Evolutionary conservation across 2,888 invertebrate species (phyloP), one percentile per base, ranked within the genome.

Genomic region (Tenodera sinensis): DNA sequence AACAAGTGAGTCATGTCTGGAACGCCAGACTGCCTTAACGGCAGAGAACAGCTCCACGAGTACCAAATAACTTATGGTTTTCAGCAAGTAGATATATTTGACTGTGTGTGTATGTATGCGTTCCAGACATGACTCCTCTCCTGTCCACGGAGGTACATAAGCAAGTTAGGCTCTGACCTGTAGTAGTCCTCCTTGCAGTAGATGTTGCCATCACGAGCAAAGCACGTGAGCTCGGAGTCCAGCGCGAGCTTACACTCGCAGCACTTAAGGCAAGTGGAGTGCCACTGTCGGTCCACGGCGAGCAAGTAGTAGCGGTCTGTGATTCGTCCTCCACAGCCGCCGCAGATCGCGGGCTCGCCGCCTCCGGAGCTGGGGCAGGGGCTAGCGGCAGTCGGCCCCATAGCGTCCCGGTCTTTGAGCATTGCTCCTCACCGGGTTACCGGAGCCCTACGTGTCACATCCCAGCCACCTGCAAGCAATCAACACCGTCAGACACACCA

Each of bases 131-230:
- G n/a, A n/a, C n/a, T n/a, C n/a, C n/a, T n/a, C n/a, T n/a, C n/a
- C n/a, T n/a, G n/a, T n/a, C n/a, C n/a, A n/a, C n/a, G n/a, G n/a
- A n/a, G n/a, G n/a, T n/a, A n/a, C n/a, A n/a, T n/a, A n/a, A n/a
- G n/a, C n/a, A n/a, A n/a, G n/a, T n/a, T 30, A 71, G 0, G 54
- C 6, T 71, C 84, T 25, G 93, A 98, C 98, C 98, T 96, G 94
- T 97, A 98, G 93, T 98, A 98, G 93, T 98, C 98, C 92, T 98
- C 98, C 93, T 98, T 98, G 95, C 98, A 98, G 94, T 97, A 98
- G 92, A 98, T 98, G 93, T 97, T 96, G 88, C 98, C 97, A 92
- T 98, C 97, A 91, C 97, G 94, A 15, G 97, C 96, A 93, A 98
- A 98, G 94, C 98, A 98, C 91, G 98, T 97, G 91, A 97, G 94